Evolutionary conservation across 2,888 invertebrate species (phyloP), one percentile per base, ranked within the genome.

Genomic region (Clostera curtula): DNA sequence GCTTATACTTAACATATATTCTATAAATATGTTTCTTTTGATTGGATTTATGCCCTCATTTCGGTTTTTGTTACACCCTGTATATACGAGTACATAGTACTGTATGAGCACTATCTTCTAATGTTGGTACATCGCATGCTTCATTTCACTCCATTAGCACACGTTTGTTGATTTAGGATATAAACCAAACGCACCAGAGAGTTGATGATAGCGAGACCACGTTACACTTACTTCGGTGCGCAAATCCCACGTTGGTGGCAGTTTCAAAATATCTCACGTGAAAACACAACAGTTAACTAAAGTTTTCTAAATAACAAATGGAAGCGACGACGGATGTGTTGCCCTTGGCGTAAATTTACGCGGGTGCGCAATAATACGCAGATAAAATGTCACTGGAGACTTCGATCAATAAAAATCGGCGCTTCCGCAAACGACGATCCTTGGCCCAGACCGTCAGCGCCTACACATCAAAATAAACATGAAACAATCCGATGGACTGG

Each of bases 241-340:
- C 60, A 63, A 62, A 64, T 68, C 62, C 59, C 64, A 62, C 59
- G 52, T 57, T 59, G 54, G 50, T 49, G 55, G 50, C 47, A 49
- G 52, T 69, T 73, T 60, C 57, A 64, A 75, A 79, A 77, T 77
- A 79, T 67, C 63, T 64, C 56, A 44, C 53, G 36, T 40, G 36
- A 57, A 63, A 67, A 65, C 65, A 66, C 40, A 53, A 54, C 48
- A 43, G 42, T 53, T 57, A 51, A 51, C 59, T 46, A 50, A 62
- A 71, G 60, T 67, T 69, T 74, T 65, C 68, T 51, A 62, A 71
- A 74, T 76, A 76, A 71, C 62, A 72, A 68, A 73, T 71, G 56
- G 41, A 34, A 20, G 31, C 35, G 62, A 57, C 56, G 70, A 72
- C 66, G 65, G 72, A 74, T 67, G 60, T 63, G 61, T 61, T 34